Percentiles rank a stretch among this genome's conserved stretches.
Evolutionary conservation across 35 echinoderm and acorn worm species (phyloP).

Genomic region (Ophioderma brevispina): DNA sequence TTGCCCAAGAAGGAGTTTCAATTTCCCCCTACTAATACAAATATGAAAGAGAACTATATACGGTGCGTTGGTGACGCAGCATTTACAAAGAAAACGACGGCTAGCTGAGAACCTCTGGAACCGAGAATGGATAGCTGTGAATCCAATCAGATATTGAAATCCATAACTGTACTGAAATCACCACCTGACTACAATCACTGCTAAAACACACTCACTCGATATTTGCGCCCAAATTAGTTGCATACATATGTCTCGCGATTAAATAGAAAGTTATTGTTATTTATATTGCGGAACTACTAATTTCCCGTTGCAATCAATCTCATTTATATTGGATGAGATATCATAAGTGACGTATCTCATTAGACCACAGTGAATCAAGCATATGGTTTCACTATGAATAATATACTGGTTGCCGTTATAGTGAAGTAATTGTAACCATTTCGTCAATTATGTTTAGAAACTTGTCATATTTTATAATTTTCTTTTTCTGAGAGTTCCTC

Average conservation of each 20-base stretch:
- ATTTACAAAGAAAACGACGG: too few species aligned
- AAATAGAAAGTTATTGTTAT: background rate
- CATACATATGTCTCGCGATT: conserved; percentile 3
- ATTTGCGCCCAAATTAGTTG: background rate
- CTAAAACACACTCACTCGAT: background rate
- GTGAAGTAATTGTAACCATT: too few species aligned
- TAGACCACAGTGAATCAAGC: too few species aligned
- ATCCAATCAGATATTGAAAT: background rate
- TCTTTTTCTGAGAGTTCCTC: too few species aligned
- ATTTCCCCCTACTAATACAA: background rate
- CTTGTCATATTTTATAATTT: too few species aligned
- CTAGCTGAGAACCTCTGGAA: background rate
- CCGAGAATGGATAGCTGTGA: background rate
- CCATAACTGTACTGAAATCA: background rate
- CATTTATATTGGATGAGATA: background rate
- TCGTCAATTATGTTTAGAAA: too few species aligned
- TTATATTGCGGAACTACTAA: background rate
- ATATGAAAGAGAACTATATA: background rate
- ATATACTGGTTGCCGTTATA: too few species aligned
- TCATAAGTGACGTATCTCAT: background rate
- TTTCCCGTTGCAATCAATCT: background rate
- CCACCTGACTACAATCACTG: background rate
- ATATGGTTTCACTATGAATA: too few species aligned
- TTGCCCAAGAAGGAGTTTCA: background rate
- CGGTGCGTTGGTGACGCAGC: too few species aligned